A percentile compares a stretch with the other conserved stretches of the same genome.
Conservation (phyloP, 2,113 vertebrate species). For the Fukomys damarensis region DNA sequence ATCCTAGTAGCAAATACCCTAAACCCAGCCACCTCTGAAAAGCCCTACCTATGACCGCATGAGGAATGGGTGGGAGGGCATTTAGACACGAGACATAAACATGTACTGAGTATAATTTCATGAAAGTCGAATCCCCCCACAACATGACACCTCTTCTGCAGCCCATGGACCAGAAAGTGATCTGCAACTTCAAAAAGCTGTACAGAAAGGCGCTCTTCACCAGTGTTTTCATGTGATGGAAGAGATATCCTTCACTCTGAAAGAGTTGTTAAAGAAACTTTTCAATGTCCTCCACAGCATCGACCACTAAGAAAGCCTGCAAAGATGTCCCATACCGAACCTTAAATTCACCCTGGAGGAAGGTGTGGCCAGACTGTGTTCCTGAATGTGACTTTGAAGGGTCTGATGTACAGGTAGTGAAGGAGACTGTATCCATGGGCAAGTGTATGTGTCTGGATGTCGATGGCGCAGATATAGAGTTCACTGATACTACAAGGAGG, state of each 20-base stretch:
- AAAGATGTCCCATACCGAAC: background rate
- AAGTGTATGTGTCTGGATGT: background rate
- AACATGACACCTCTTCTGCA: background rate
- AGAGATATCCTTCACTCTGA: background rate
- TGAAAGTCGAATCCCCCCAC: background rate
- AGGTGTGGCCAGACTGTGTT: background rate
- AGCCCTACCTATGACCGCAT: background rate
- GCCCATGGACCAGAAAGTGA: background rate
- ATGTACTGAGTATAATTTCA: background rate
- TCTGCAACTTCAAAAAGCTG: background rate
- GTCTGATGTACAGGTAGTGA: background rate
- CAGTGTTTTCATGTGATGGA: background rate
- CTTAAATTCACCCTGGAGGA: background rate
- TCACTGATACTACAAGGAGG: background rate
- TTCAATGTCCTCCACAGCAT: background rate
- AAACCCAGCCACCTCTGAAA: background rate
- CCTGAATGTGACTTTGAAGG: background rate
- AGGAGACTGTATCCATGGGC: background rate
- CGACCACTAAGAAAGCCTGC: background rate
- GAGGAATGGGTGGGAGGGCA: background rate
- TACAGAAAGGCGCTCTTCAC: background rate
- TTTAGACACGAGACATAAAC: background rate
- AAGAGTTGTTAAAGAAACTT: background rate
- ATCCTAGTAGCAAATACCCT: background rate
- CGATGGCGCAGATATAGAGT: background rate